Evolutionary conservation across 2,797 vertebrate genomes (phyloP).

Genomic region (Platyrinchus mystaceus): DNA sequence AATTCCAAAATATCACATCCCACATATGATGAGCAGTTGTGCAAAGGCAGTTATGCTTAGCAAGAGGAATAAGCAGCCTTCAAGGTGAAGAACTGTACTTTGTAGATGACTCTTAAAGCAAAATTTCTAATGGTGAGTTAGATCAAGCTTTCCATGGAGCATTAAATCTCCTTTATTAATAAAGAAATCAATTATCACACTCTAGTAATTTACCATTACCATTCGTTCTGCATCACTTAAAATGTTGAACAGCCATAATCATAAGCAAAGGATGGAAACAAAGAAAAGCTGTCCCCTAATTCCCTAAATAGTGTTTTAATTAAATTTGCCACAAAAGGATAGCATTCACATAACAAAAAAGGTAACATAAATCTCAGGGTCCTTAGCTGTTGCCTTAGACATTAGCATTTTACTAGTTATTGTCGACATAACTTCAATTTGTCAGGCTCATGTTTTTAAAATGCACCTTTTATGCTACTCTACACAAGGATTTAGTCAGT

Average conservation of each 20-base stretch:
- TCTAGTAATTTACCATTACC: conserved; percentile 62
- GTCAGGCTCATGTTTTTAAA: not conserved
- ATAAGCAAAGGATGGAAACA: conserved; percentile 40
- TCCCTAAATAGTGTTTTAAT: conserved; percentile 46
- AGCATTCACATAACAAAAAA: not conserved
- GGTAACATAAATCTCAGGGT: not conserved
- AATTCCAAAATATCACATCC: not conserved
- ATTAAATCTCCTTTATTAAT: conserved; percentile 67
- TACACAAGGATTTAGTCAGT: not conserved
- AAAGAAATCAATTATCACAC: conserved; percentile 67
- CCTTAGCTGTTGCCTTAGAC: not conserved
- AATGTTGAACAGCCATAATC: conserved; percentile 42
- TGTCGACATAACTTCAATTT: not conserved
- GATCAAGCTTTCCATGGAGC: conserved; percentile 10
- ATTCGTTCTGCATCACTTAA: conserved; percentile 56
- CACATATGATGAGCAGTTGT: not conserved
- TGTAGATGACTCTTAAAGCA: not conserved
- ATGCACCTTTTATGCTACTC: not conserved
- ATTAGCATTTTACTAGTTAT: not conserved
- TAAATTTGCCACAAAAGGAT: conserved; percentile 28
- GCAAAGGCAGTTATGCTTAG: conserved; percentile 21
- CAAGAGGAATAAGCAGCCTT: conserved; percentile 29
- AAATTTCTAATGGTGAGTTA: conserved; percentile 35
- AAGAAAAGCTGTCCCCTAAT: conserved; percentile 37
- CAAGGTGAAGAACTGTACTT: conserved; percentile 24